Percentiles rank a stretch among this genome's conserved stretches.
Evolutionary conservation across 2,797 vertebrate species (phyloP).

Genomic region (Falco rusticolus): DNA sequence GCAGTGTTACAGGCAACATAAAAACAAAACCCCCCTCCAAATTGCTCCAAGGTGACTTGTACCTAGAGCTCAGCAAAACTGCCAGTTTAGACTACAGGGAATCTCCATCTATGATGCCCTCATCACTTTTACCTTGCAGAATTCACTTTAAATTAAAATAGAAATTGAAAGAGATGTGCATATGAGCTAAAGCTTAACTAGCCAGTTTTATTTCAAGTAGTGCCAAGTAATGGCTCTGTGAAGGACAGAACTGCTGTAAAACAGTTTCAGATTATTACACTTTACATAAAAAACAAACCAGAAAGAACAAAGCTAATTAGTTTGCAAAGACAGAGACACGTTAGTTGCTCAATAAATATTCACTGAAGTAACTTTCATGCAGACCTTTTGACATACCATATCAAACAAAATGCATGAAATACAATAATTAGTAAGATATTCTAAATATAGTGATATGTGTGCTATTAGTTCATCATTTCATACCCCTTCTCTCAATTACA

Average conservation of each 20-base stretch:
- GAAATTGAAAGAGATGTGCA: not conserved
- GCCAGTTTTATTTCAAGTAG: slow-evolving; percentile 68
- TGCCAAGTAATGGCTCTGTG: slow-evolving; percentile 37
- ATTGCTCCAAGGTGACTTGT: slow-evolving; percentile 57
- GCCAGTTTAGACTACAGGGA: slow-evolving; percentile 74
- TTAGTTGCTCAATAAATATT: slow-evolving; percentile 45
- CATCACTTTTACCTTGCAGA: slow-evolving; percentile 64
- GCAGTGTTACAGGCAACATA: not conserved
- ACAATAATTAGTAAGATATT: not conserved
- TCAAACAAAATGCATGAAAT: slow-evolving; percentile 38
- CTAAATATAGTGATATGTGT: not conserved
- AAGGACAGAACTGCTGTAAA: slow-evolving; percentile 63
- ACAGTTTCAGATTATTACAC: slow-evolving; percentile 67
- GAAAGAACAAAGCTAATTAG: slow-evolving; percentile 71
- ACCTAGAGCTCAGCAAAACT: slow-evolving; percentile 71
- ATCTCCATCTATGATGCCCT: slow-evolving; percentile 67
- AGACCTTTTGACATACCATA: not conserved
- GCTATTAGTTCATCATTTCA: not conserved
- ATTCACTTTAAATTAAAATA: slow-evolving; percentile 72
- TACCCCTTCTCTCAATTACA: not conserved
- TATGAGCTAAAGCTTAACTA: slow-evolving; percentile 63
- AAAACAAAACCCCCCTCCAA: slow-evolving; percentile 49
- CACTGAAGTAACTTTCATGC: slow-evolving; percentile 39
- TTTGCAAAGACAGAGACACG: slow-evolving; percentile 60
- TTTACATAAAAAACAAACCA: slow-evolving; percentile 65